phyloP scores from a whole-genome alignment of 2,113 vertebrate genomes.

The Strigops habroptila region DNA sequence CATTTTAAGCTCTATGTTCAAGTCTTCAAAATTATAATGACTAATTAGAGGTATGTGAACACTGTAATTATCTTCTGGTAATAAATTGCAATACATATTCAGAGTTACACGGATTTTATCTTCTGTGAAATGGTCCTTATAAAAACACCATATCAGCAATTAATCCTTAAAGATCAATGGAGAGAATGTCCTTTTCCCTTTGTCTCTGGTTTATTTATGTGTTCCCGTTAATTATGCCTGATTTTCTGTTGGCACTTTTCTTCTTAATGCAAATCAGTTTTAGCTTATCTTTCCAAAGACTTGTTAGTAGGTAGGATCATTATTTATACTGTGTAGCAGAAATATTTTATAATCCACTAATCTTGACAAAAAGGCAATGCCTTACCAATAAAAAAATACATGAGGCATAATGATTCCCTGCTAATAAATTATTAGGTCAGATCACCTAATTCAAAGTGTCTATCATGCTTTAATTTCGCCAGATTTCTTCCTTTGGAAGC shows the following conservation, averaged over 20 bases:
- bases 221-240: conserved; percentile 67
- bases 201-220: conserved; percentile 64
- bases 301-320: conserved; percentile 77
- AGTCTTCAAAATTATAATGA: neutral
- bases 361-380: conserved; percentile 86
- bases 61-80: neutral
- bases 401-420: conserved; percentile 84
- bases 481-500: conserved; percentile 52
- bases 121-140: conserved; percentile 7
- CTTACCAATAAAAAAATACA: conserved; percentile 84
- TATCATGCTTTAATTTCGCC: conserved; percentile 67
- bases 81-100: conserved; percentile 6
- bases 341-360: conserved; percentile 86
- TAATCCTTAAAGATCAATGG: conserved; percentile 49
- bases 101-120: neutral
- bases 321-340: conserved; percentile 82
- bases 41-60: neutral
- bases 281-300: conserved; percentile 71
- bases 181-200: conserved; percentile 43
- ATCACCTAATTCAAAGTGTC: conserved; percentile 72
- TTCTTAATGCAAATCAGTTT: conserved; percentile 77
- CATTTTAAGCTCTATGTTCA: neutral
- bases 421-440: conserved; percentile 85
- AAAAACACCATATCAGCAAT: conserved; percentile 51
- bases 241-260: conserved; percentile 65